Evolutionary conservation across 2,113 vertebrate genomes (phyloP).

Genomic region (Eptatretus burgeri): DNA sequence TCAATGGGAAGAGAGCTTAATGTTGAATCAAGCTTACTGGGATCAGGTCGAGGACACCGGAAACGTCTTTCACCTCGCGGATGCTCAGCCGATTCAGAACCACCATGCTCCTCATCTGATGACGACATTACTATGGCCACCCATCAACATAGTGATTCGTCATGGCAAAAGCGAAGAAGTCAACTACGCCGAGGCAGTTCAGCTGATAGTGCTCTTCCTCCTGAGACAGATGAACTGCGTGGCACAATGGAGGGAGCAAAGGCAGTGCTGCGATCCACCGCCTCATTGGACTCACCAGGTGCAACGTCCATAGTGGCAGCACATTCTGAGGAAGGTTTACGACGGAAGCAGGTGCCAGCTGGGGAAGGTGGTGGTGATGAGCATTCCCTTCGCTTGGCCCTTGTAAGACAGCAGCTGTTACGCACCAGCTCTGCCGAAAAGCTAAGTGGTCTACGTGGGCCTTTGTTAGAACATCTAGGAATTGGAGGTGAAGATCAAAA

Average conservation of each 20-base stretch:
- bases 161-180: slow-evolving; percentile 15
- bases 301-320: slow-evolving; percentile 20
- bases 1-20: no score
- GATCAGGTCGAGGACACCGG: no score
- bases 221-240: slow-evolving; percentile 18
- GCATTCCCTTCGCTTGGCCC: slow-evolving; percentile 49
- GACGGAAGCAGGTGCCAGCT: slow-evolving; percentile 18
- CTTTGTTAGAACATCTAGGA: slow-evolving; percentile 58
- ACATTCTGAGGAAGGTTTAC: no score
- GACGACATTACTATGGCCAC: no score
- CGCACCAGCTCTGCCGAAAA: slow-evolving; percentile 45
- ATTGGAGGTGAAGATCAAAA: slow-evolving; percentile 15
- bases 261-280: slow-evolving; percentile 15
- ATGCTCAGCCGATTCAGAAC: no score
- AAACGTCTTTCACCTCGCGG: no score
- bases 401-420: slow-evolving; percentile 59
- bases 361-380: slow-evolving; percentile 35
- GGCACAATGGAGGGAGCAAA: slow-evolving; percentile 13
- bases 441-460: slow-evolving; percentile 66
- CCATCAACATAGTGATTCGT: neutral
- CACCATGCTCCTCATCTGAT: no score
- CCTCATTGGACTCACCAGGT: slow-evolving; percentile 45
- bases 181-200: slow-evolving; percentile 58
- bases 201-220: slow-evolving; percentile 43
- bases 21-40: no score